phyloP scores from a whole-genome alignment of 1,140 invertebrate species.

The Bombyx mandarina region DNA sequence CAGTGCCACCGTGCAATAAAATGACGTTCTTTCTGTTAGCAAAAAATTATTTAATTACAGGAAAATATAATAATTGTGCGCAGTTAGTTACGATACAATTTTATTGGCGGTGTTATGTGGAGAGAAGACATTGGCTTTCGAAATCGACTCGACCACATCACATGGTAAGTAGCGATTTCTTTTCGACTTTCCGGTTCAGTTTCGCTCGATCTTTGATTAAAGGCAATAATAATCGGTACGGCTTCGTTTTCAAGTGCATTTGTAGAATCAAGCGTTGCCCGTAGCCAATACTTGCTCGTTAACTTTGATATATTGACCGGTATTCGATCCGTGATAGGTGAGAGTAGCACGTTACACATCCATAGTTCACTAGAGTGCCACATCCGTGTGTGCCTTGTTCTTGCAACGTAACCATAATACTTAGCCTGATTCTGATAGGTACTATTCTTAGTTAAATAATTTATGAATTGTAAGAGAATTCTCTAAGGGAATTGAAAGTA shows the following conservation, averaged over 20 bases:
- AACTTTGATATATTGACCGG: constrained; percentile 33
- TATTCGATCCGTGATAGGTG: constrained; percentile 32
- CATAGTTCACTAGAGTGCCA: constrained; percentile 30
- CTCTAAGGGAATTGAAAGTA: no score
- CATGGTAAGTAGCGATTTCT: constrained; percentile 26
- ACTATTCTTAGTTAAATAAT: no score
- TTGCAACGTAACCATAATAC: no score
- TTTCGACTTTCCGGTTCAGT: constrained; percentile 42
- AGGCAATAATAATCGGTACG: constrained; percentile 25
- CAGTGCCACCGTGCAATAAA: no score
- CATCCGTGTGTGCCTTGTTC: no score
- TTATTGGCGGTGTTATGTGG: constrained; percentile 14
- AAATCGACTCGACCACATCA: constrained; percentile 23
- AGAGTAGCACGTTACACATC: constrained; percentile 39
- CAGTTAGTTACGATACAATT: constrained; percentile 4
- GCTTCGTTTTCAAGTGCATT: constrained; percentile 11
- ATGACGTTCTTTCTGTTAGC: background rate
- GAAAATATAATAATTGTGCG: no score
- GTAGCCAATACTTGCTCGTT: constrained; percentile 32
- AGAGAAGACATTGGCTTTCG: constrained; percentile 17
- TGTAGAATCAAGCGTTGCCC: constrained; percentile 8
- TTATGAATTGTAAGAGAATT: no score
- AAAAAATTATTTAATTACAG: background rate
- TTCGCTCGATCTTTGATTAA: constrained; percentile 33
- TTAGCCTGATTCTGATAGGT: no score